Base-by-base conservation (phyloP, 1,140 invertebrate species). In the Spodoptera frugiperda region DNA sequence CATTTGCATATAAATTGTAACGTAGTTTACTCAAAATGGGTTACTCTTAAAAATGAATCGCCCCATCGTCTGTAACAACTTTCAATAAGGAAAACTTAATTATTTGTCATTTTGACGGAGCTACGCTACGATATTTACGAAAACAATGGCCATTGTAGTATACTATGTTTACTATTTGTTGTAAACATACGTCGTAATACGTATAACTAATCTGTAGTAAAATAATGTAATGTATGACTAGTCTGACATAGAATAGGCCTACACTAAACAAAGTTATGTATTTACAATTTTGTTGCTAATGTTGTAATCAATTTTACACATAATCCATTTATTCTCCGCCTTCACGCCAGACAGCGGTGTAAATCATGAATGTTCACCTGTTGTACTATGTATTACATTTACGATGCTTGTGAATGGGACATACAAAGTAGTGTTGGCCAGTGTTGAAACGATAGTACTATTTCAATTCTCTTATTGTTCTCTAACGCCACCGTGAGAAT, bases 281-380 rank as follows among this genome's bases (percentile, higher is more conserved):
- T 65, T 48, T 59, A 59, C 61, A 21, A 48, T 21, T 19, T 48
- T 65, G 44, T 65, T 49, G 44, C 44, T 65, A 65, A 65, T 65
- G 44, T 49, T 44, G 61, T 65, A 65, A 65, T 65, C 61, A 65
- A 65, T 65, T 48, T 65, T 49, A 65, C 61, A 65, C 44, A 65
- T 65, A 65, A 65, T 65, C 39, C 61, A 65, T 65, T 48, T 65
- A 65, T 65, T 65, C 48, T 65, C 61, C 44, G 61, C 61, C 61
- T 65, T 65, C 61, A 65, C 5, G 39, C 39, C 57, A 12, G 61
- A 21, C 61, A 65, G 61, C 44, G 39, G 17, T 68, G 30, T 68
- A 68, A 68, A 68, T 68, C 65, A 51, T 68, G 65, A 68, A 68
- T 68, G 65, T 33, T 68, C 46, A 68, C 21, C 65, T 68, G 65